A percentile compares a stretch with the other conserved stretches of the same genome.
These are phyloP conservation scores for Mactra quadrangularis DNA, from an alignment of 1,140 invertebrate genomes.

Conservation along the genomic window DNA sequence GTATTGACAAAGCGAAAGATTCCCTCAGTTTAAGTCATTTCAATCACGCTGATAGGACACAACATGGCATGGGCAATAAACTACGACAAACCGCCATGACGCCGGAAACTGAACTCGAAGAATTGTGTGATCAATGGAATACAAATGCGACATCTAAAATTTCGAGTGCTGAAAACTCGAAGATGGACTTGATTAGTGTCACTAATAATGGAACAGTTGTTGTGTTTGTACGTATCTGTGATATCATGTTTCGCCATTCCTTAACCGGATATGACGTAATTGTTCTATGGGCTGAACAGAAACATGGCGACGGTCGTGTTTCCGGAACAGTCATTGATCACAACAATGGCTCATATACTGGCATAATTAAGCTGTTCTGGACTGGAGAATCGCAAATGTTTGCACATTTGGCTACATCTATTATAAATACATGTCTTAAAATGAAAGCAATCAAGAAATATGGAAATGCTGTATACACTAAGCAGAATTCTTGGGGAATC, in stretches of 20 bases:
- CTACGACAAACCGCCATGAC: too few relatives aligned
- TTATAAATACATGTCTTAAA: slow-evolving; percentile 46
- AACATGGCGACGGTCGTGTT: slow-evolving; percentile 19
- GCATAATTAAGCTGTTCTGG: slow-evolving; percentile 31
- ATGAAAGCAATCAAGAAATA: slow-evolving; percentile 15
- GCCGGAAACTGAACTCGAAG: too few relatives aligned
- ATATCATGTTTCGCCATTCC: not conserved
- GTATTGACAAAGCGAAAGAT: too few relatives aligned
- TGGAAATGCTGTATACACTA: slow-evolving; percentile 35
- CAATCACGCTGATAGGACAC: too few relatives aligned
- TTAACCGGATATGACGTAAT: slow-evolving; percentile 25
- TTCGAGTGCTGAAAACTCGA: not conserved
- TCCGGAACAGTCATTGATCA: slow-evolving; percentile 34
- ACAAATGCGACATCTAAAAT: too few relatives aligned
- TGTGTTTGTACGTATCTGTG: slow-evolving; percentile 8
- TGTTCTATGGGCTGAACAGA: slow-evolving; percentile 13
- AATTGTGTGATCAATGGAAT: too few relatives aligned
- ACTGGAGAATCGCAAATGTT: slow-evolving; percentile 9
- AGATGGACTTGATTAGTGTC: not conserved
- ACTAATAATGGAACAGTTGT: not conserved
- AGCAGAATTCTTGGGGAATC: slow-evolving; percentile 20
- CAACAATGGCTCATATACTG: slow-evolving; percentile 45
- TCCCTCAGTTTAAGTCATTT: too few relatives aligned
- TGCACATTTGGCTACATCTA: slow-evolving; percentile 14
- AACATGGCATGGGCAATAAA: too few relatives aligned